These are phyloP conservation scores for Chironomus tepperi DNA, from an alignment of 1,140 invertebrate genomes.

Conservation along the genomic window DNA sequence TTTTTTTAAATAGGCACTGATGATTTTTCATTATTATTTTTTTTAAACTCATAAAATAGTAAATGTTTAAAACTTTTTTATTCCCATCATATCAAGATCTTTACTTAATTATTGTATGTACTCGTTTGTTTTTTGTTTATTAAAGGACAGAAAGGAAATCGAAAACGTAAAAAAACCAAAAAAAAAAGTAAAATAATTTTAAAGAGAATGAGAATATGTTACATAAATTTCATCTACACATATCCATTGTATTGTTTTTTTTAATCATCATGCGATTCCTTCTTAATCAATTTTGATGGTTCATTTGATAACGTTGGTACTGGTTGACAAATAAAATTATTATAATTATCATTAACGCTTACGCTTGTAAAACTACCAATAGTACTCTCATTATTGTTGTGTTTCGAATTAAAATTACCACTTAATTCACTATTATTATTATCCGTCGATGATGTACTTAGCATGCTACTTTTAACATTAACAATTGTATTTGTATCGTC, in stretches of 20 bases:
- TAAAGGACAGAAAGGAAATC: no score
- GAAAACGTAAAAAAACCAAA: no score
- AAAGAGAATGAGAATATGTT: no score
- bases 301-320: slow-evolving; percentile 13
- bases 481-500: slow-evolving; percentile 5
- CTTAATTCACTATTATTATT: slow-evolving; percentile 24
- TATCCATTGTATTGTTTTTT: not conserved
- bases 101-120: no score
- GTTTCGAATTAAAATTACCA: slow-evolving; percentile 16
- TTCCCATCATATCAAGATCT: no score
- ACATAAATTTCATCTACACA: no score
- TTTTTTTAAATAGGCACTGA: slow-evolving; percentile 7
- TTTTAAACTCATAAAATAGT: no score
- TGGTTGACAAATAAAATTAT: slow-evolving; percentile 21
- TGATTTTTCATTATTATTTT: not conserved
- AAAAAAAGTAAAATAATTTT: no score
- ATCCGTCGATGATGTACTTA: slow-evolving; percentile 19
- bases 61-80: no score
- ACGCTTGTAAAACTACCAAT: slow-evolving; percentile 2
- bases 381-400: slow-evolving; percentile 21
- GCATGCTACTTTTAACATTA: slow-evolving; percentile 4
- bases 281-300: not conserved
- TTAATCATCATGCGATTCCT: slow-evolving; percentile 13
- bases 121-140: no score
- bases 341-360: slow-evolving; percentile 23